Conservation (phyloP, 2,888 invertebrate species). For the Melinaea marsaeus region DNA sequence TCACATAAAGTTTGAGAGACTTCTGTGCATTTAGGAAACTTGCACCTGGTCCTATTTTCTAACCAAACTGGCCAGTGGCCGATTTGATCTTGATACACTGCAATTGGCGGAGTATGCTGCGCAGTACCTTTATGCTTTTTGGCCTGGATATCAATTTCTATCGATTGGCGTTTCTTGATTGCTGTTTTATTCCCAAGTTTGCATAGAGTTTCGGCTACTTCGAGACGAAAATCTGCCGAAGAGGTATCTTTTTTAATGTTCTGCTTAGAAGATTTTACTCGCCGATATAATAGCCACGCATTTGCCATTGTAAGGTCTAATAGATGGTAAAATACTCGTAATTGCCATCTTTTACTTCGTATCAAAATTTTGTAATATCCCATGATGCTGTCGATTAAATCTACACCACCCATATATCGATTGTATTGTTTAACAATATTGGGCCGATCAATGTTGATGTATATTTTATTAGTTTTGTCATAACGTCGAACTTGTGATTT, state of each 20-base stretch:
- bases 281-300: conserved; percentile 35
- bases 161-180: no score
- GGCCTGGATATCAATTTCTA: no score
- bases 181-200: no score
- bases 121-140: no score
- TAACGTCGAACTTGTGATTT: conserved; percentile 35
- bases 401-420: no score
- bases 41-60: conserved; percentile 32
- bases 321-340: conserved; percentile 2
- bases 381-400: no score
- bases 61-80: conserved; percentile 33
- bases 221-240: no score
- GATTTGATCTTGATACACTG: conserved; percentile 28
- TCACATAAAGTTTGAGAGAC: conserved; percentile 29
- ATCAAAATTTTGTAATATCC: no score
- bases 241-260: neutral
- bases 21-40: conserved; percentile 25
- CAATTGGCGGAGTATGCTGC: conserved; percentile 26
- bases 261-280: conserved; percentile 10
- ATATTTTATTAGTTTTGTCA: conserved; percentile 32
- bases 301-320: conserved; percentile 25
- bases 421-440: conserved; percentile 18
- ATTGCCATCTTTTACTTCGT: no score
- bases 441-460: conserved; percentile 32
- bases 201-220: no score